Evolutionary conservation across 2,888 invertebrate species (phyloP), one percentile per base, ranked within the genome.

Genomic region (Heliconius ethilla): DNA sequence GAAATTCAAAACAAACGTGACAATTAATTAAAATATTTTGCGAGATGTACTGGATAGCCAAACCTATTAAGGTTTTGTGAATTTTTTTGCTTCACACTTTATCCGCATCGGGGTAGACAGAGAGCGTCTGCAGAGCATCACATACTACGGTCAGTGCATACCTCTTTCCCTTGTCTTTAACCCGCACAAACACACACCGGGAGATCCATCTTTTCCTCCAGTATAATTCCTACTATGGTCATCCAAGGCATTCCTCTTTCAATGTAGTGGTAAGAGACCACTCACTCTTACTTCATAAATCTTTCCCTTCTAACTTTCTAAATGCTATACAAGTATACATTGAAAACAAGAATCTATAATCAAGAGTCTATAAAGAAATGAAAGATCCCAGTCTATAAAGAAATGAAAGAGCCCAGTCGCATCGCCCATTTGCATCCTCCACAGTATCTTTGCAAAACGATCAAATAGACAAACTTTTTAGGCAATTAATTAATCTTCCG

Each of bases 401-500:
- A n/a, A n/a, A n/a, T n/a, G n/a, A n/a, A n/a, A n/a, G n/a, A n/a
- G n/a, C n/a, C 37, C 9, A 37, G 2, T 37, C 37, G 37, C 33
- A 11, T 37, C 37, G 37, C 37, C 11, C n/a, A n/a, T n/a, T n/a
- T n/a, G n/a, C 37, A 37, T 37, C 37, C 2, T 11, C 37, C 37
- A 37, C 13, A 69, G 25, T 13, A 37, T 37, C 40, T 40, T 67
- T 5, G 67, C 40, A n/a, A 67, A 18, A 33, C 33, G 33, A 33
- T 66, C 33, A 18, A 45, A 40, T 33, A 72, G 69, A 40, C 37
- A 37, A 37, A 37, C n/a, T 59, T 37, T 72, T 33, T 15, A 72
- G 13, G 3, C 37, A 59, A 72, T 55, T n/a, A 70, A 74, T 74
- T 63, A 74, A 27, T 40, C 7, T 40, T 22, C 45, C 62, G 37